These are phyloP conservation scores for Semaprochilodus insignis DNA, from an alignment of 2,797 vertebrate species.

Conservation along the genomic window DNA sequence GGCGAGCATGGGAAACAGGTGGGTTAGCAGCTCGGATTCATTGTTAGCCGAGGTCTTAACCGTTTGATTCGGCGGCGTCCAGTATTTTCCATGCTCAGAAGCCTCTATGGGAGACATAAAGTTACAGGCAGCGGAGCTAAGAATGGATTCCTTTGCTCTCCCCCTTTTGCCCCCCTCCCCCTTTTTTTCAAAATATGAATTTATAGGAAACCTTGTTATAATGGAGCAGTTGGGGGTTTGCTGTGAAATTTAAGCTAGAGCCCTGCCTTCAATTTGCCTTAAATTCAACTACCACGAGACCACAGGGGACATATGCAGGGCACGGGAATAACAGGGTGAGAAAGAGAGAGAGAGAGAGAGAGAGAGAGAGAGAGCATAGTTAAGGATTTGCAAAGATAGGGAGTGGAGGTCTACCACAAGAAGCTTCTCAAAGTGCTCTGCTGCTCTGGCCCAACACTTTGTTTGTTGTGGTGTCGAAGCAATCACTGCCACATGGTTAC, in stretches of 20 bases:
- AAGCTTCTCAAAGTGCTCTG: slow-evolving; percentile 43
- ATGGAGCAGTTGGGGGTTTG: slow-evolving; percentile 56
- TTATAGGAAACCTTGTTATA: slow-evolving; percentile 53
- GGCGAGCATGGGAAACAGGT: slow-evolving; percentile 59
- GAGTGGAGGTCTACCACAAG: slow-evolving; percentile 51
- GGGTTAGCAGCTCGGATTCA: slow-evolving; percentile 50
- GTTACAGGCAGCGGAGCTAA: slow-evolving; percentile 23
- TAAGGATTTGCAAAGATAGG: slow-evolving; percentile 50
- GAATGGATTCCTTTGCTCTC: slow-evolving; percentile 29
- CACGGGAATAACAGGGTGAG: slow-evolving; percentile 48
- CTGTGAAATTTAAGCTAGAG: slow-evolving; percentile 64
- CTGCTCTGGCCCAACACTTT: slow-evolving; percentile 49
- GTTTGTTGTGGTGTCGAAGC: slow-evolving; percentile 43
- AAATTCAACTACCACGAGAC: slow-evolving; percentile 51
- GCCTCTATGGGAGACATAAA: slow-evolving; percentile 29
- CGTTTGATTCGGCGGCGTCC: slow-evolving; percentile 46
- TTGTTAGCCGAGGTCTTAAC: slow-evolving; percentile 32
- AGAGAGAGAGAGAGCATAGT: not conserved
- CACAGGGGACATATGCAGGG: slow-evolving; percentile 55
- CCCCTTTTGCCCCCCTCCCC: slow-evolving; percentile 20
- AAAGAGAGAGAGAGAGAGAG: slow-evolving; percentile 40
- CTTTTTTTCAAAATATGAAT: slow-evolving; percentile 46
- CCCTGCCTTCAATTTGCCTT: slow-evolving; percentile 61
- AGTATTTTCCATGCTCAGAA: slow-evolving; percentile 52
- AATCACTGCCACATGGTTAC: slow-evolving; percentile 17